A percentile compares a stretch with the other conserved stretches of the same genome.
Conservation (phyloP, 2,797 vertebrate species). For the Oreochromis grahami region DNA sequence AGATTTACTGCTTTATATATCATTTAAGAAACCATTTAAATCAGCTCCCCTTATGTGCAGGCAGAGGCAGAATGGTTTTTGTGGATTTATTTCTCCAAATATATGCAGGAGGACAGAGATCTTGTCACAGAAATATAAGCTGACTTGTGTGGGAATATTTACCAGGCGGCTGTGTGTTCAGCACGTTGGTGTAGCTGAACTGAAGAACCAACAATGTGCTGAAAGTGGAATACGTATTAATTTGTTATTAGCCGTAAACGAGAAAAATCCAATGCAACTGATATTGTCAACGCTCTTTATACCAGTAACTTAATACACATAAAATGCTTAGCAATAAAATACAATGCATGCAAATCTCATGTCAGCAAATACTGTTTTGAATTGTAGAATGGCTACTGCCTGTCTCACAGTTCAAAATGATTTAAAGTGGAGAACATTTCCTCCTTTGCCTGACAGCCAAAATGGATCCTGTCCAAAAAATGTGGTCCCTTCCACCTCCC, state of each 20-base stretch:
- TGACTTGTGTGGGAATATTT: neutral
- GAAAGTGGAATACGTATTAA: neutral
- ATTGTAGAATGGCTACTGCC: neutral
- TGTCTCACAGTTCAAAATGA: neutral
- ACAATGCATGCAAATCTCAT: neutral
- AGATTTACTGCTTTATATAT: constrained; percentile 58
- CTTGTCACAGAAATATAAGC: constrained; percentile 11
- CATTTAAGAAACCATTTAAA: constrained; percentile 54
- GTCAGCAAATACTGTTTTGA: neutral
- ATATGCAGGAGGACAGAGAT: neutral
- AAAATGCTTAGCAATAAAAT: neutral
- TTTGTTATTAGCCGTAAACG: neutral
- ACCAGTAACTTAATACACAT: neutral
- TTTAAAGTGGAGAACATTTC: neutral
- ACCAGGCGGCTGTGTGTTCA: neutral
- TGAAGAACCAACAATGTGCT: neutral
- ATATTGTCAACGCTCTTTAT: neutral
- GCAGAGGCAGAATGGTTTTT: constrained; percentile 1
- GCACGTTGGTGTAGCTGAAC: neutral
- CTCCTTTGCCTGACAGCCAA: constrained; percentile 30
- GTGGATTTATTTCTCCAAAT: neutral
- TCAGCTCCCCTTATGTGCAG: constrained; percentile 38
- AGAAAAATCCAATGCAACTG: neutral
- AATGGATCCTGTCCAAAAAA: constrained; percentile 42
- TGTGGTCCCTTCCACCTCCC: neutral